Base-by-base conservation (phyloP, 2,888 invertebrate genomes). In the Noctua pronuba region DNA sequence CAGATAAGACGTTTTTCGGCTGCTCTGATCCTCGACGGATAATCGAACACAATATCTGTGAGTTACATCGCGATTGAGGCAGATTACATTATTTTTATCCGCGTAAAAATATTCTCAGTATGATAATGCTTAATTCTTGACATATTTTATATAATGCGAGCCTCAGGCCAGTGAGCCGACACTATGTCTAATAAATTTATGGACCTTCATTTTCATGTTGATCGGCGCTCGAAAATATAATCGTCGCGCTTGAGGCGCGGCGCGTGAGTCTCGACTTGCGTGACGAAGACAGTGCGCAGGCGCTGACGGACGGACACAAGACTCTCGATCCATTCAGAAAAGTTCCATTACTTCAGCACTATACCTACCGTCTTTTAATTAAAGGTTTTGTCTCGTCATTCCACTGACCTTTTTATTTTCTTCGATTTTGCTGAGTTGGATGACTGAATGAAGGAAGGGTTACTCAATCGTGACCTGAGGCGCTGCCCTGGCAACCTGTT, bases 111-210 rank as follows among this genome's bases (percentile, higher is more conserved):
- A 94, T 94, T 94, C 93, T 92, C 91, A 91, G 93, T 95, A 95
- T 93, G 94, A 95, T 96, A 96, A 96, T 95, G 95, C 93, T 95
- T 96, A 94, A 96, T 96, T 96, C 96, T 95, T 96, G 96, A 96
- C 96, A 96, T 96, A 95, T 95, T 95, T 95, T 94, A 93, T 95
- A 94, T 96, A 96, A 96, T 96, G 94, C 95, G 92, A 91, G 95
- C 96, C 96, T 80, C 92, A 86, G 96, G 96, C 96, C 88, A 92
- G 86, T 88, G 89, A 92, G 92, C 96, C 96, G 96, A 96, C 96
- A 96, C 96, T 96, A 95, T 95, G 96, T 96, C 96, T 96, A 96
- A 96, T 96, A 96, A 96, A 96, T 96, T 96, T 96, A 96, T 96
- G 95, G 93, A 92, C 95, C 93, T 95, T 94, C 95, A 96, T 96